Conservation (phyloP, 2,888 invertebrate species). For the Napeogenes inachia region DNA sequence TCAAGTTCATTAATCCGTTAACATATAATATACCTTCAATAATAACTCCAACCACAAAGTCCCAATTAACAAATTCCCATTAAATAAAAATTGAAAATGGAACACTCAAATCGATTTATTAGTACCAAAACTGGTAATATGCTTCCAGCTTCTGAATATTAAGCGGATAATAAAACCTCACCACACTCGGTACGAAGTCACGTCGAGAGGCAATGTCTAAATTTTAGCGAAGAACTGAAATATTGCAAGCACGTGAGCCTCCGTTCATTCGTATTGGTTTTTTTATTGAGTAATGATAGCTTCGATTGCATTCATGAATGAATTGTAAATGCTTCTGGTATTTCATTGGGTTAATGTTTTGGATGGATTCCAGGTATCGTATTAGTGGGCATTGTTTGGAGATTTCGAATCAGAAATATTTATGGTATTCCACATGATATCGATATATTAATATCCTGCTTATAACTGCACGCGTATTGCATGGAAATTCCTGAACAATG, state of each 20-base stretch:
- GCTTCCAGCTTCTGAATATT: constrained; percentile 23
- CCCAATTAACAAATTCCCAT: background rate
- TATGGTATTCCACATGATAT: background rate
- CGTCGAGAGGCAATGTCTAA: constrained; percentile 54
- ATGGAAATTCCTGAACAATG: no score
- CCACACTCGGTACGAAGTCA: constrained; percentile 32
- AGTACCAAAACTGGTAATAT: constrained; percentile 5
- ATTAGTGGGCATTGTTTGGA: background rate
- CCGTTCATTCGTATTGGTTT: constrained; percentile 41
- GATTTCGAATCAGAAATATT: constrained; percentile 2
- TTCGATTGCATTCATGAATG: constrained; percentile 6
- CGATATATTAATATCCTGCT: no score
- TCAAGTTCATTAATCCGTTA: background rate
- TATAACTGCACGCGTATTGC: no score
- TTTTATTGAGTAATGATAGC: constrained; percentile 32
- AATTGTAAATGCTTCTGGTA: constrained; percentile 13
- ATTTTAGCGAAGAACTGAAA: constrained; percentile 60
- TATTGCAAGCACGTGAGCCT: constrained; percentile 49
- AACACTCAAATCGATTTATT: constrained; percentile 3
- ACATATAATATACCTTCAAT: no score
- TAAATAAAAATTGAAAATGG: background rate
- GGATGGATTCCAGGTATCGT: constrained; percentile 1
- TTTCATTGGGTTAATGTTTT: constrained; percentile 14
- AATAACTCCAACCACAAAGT: background rate
- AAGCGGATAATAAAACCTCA: constrained; percentile 25